Conservation (phyloP, 2,888 invertebrate species). For the Andrena flavipes region DNA sequence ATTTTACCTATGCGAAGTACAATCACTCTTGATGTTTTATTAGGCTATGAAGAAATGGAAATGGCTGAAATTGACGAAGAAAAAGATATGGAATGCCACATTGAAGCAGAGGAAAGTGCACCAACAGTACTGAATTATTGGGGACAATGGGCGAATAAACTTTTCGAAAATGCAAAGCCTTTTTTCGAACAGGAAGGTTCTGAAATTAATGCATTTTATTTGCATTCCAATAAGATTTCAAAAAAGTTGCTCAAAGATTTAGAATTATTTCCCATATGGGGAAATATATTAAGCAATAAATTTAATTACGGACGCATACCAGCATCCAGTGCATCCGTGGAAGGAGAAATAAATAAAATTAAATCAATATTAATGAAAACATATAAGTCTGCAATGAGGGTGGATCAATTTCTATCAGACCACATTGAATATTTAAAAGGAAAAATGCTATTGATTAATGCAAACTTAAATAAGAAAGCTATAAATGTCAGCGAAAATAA, state of each 20-base stretch:
- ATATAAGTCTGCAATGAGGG: not conserved
- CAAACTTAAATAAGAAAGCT: not conserved
- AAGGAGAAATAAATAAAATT: not conserved
- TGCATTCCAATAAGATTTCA: no score
- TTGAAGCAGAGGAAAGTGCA: not conserved
- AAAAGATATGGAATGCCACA: not conserved
- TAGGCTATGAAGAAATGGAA: constrained; percentile 6
- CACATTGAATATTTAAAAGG: not conserved
- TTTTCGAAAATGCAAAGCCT: not conserved
- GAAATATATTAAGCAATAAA: not conserved
- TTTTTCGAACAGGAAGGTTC: not conserved
- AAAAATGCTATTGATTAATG: not conserved
- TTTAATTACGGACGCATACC: constrained; percentile 1
- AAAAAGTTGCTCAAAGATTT: not conserved
- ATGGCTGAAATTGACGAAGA: not conserved
- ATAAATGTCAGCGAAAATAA: not conserved
- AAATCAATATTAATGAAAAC: not conserved
- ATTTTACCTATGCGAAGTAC: constrained; percentile 4
- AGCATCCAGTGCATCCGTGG: constrained; percentile 1
- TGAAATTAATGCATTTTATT: no score
- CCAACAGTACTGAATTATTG: no score
- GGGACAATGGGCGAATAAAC: no score
- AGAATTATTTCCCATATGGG: constrained; percentile 7
- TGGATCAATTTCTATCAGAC: not conserved
- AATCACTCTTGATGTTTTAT: not conserved